These are phyloP conservation scores for Yponomeuta evonymella DNA, from an alignment of 2,888 invertebrate genomes.

Conservation along the genomic window DNA sequence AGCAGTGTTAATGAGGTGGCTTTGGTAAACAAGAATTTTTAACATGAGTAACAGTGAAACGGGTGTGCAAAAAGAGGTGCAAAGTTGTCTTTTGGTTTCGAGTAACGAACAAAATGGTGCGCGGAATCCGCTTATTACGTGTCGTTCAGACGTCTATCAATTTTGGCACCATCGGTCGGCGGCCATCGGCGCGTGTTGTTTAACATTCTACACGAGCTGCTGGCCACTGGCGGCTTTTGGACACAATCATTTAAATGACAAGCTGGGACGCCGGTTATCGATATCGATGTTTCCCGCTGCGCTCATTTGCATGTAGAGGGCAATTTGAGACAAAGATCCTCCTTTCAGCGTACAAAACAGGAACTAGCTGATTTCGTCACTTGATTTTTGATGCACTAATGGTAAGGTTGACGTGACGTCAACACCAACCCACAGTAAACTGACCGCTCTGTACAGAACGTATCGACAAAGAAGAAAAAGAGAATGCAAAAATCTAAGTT, in stretches of 20 bases:
- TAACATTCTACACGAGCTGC: constrained; percentile 30
- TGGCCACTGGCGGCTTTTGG: background rate
- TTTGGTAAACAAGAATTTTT: background rate
- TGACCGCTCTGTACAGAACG: too few species aligned
- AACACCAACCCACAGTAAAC: too few species aligned
- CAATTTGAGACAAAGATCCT: background rate
- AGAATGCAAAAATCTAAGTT: background rate
- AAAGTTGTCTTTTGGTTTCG: constrained; percentile 26
- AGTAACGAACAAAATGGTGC: constrained; percentile 34
- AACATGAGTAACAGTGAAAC: constrained; percentile 29
- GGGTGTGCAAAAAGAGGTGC: constrained; percentile 28
- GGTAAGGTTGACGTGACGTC: background rate
- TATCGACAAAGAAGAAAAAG: too few species aligned
- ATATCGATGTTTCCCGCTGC: constrained; percentile 13
- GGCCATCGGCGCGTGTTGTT: constrained; percentile 24
- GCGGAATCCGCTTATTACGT: constrained; percentile 44
- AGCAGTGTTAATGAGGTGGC: constrained; percentile 13
- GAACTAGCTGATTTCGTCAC: background rate
- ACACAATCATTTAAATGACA: constrained; percentile 20
- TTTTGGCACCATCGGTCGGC: constrained; percentile 28
- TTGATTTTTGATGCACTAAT: background rate
- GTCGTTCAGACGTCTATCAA: constrained; percentile 42
- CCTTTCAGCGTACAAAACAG: background rate
- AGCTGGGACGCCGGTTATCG: constrained; percentile 28
- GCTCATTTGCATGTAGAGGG: background rate